Base-by-base conservation (phyloP, 2,888 invertebrate genomes). In the Ischnus inquisitorius region DNA sequence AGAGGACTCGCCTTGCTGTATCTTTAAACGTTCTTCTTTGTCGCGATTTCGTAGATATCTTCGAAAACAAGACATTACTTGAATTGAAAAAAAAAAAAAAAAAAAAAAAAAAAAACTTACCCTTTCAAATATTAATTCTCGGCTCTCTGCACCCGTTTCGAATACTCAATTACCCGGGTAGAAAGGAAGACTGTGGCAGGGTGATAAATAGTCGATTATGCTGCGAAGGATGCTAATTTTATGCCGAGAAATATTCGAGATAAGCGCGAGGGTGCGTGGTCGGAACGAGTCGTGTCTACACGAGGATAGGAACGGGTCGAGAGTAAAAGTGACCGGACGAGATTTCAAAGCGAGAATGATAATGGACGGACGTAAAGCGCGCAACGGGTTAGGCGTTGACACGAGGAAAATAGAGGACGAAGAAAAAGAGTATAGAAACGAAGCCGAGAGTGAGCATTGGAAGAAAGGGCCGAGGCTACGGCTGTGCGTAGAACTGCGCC, bases 321-420 rank as follows among this genome's bases (percentile, higher is more conserved):
- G 84, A 81, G 80, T 65, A 84, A 79, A 79, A 81, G 81, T 84
- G 81, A 60, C 65, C 75, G 76, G 69, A 78, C 84, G 10, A 74
- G 83, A 77, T 80, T 77, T 72, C 72, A n/a, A 68, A 77, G 65
- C 51, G 54, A 46, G 68, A 72, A 77, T 67, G 28, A 83, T 83
- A 77, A 79, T 65, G 43, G 51, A 39, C 19, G 60, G 10, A 34
- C 25, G 51, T 60, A 77, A 68, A 79, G 60, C 14, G 19, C n/a
- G 51, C 48, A 80, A 41, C 39, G 19, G 67, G 64, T 68, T 12
- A 25, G 34, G 67, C 28, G 64, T 75, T 22, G 51, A 54, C 48
- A 48, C 10, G 43, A 68, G 14, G n/a, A 68, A 60, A 46, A 68
- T 46, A 68, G 62, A 57, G 22, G 75, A 22, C 54, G 34, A 34